Base-by-base conservation (phyloP, 2,113 vertebrate species). In the Chloroceryle aenea region DNA sequence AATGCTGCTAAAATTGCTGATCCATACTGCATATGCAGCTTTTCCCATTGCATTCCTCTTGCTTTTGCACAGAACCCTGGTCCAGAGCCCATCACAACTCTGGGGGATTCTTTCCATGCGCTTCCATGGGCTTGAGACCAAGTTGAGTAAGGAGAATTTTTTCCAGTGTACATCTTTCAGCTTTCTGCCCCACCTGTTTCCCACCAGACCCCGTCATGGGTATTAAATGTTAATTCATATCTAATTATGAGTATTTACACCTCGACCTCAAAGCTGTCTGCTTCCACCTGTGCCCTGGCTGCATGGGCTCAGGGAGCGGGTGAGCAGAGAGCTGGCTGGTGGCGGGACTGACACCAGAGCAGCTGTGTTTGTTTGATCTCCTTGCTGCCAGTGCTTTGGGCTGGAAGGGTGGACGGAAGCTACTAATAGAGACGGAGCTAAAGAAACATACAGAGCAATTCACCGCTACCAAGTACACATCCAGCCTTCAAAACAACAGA, bases 351-450 rank as follows among this genome's bases (percentile, higher is more conserved):
- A 94, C 91, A 77, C 6, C n/a, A 91, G 75, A 97, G 81, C 97
- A 97, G 97, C 97, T 98, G 94, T 97, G 96, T 98, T 98, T 98
- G 96, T 98, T 96, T 98, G 97, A 97, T 87, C 87, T 97, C 81
- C 92, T 89, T 12, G 15, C 89, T 97, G 97, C 96, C 97, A 97
- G 93, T 2, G 26, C 83, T 95, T 73, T 30, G 91, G 89, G 90
- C 90, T 97, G 90, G 67, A 97, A 97, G 82, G 79, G 73, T 18
- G 12, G 91, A 48, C 59, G 69, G 96, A 96, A 93, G 96, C 88
- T 96, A 69, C 90, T 95, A 96, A 97, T 38, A 94, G 93, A 89
- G 94, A 93, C 96, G 95, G 85, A 97, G 91, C 92, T 96, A 96
- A 94, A 89, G 95, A 93, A 96, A 93, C 90, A 85, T 4, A 87